phyloP scores from a whole-genome alignment of 1,140 invertebrate genomes.

The Thalassaphorura encarpata region DNA sequence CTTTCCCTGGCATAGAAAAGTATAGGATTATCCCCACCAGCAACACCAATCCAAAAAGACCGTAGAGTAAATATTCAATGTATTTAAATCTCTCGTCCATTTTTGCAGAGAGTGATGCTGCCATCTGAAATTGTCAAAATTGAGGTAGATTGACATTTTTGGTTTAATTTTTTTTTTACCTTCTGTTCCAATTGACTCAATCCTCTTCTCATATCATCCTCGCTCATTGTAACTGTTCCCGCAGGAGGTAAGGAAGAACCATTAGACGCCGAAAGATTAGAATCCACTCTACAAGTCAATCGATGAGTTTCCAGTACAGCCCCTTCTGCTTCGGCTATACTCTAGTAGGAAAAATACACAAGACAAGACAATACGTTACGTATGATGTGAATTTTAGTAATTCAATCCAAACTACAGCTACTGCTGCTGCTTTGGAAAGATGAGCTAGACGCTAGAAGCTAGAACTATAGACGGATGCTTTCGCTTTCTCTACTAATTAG shows the following conservation, averaged over 20 bases:
- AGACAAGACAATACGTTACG: background rate
- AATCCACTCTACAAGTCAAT: slow-evolving; percentile 14
- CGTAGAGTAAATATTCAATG: slow-evolving; percentile 1
- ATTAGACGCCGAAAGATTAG: background rate
- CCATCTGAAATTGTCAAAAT: slow-evolving; percentile 10
- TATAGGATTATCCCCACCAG: background rate
- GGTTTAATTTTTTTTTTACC: slow-evolving; percentile 5
- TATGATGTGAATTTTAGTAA: background rate
- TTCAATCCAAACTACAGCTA: background rate
- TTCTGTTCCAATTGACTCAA: slow-evolving; percentile 24
- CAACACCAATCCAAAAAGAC: background rate
- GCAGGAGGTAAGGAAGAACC: background rate
- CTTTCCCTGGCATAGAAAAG: background rate
- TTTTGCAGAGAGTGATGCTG: background rate
- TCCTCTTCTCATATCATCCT: slow-evolving; percentile 24
- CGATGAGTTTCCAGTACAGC: slow-evolving; percentile 18
- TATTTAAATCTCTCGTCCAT: background rate
- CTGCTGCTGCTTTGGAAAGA: background rate
- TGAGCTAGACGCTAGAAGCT: no score
- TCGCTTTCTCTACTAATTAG: background rate
- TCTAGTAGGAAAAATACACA: background rate
- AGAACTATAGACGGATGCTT: no score
- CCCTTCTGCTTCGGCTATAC: slow-evolving; percentile 1
- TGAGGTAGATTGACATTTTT: background rate
- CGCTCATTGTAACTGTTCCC: slow-evolving; percentile 16